Evolutionary conservation across 2,888 invertebrate species (phyloP).

Genomic region (Spilosoma lubricipeda): DNA sequence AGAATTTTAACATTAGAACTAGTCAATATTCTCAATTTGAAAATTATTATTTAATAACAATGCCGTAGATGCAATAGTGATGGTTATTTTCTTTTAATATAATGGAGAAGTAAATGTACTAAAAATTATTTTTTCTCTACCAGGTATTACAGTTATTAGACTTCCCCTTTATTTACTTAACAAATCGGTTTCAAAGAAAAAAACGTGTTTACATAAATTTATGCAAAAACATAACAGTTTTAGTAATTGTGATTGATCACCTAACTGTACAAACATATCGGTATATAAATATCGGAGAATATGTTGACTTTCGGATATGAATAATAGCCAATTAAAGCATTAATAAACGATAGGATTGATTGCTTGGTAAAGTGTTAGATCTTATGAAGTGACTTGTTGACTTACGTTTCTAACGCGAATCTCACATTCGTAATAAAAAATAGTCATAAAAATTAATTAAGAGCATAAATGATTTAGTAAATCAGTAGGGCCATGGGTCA

Average conservation of each 20-base stretch:
- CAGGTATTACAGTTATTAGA: not conserved
- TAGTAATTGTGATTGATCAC: constrained; percentile 34
- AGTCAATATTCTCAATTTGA: not conserved
- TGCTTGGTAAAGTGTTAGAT: constrained; percentile 14
- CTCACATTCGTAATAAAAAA: not conserved
- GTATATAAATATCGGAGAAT: constrained; percentile 27
- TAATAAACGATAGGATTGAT: constrained; percentile 31
- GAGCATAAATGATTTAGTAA: not conserved
- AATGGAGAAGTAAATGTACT: not conserved
- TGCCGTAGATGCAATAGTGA: not conserved
- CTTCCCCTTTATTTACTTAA: not conserved
- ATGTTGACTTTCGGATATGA: constrained; percentile 32
- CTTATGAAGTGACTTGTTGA: not conserved
- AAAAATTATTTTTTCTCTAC: not conserved
- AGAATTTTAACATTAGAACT: not conserved
- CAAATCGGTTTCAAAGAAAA: not conserved
- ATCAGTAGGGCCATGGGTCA: not conserved
- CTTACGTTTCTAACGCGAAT: not conserved
- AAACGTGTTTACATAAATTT: constrained; percentile 12
- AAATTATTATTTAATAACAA: not conserved
- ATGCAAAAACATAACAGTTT: constrained; percentile 32
- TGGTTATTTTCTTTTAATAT: not conserved
- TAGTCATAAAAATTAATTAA: not conserved
- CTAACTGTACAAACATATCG: constrained; percentile 34
- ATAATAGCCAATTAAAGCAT: constrained; percentile 43